phyloP scores from a whole-genome alignment of 2,113 vertebrate species.

The Cyprinodon brontotheroides region DNA sequence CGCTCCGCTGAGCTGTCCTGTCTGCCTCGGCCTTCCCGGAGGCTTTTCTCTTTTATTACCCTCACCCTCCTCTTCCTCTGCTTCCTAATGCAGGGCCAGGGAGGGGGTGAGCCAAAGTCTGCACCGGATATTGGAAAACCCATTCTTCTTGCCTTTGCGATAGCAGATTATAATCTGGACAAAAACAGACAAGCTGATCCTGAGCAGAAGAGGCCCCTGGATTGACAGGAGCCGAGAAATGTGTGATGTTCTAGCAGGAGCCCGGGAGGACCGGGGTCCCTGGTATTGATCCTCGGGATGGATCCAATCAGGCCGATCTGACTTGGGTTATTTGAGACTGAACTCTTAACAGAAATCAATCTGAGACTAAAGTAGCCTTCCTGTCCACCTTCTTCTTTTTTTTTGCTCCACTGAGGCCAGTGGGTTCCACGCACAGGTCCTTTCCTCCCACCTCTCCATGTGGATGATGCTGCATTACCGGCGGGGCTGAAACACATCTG shows the following conservation, averaged over 20 bases:
- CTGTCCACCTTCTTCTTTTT: constrained; percentile 37
- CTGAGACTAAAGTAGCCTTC: constrained; percentile 58
- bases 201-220: constrained; percentile 32
- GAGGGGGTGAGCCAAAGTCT: constrained; percentile 71
- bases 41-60: constrained; percentile 4
- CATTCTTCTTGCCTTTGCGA: constrained; percentile 70
- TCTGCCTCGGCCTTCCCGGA: constrained; percentile 15
- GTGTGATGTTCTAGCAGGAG: neutral
- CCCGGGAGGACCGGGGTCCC: constrained; percentile 39
- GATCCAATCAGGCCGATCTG: constrained; percentile 60
- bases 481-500: neutral
- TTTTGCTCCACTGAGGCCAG: neutral
- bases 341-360: constrained; percentile 65
- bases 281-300: constrained; percentile 63
- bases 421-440: neutral
- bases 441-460: neutral
- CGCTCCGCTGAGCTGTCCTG: constrained; percentile 32
- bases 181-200: constrained; percentile 30
- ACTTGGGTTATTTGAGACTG: constrained; percentile 72
- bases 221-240: constrained; percentile 5
- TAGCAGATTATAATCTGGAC: constrained; percentile 60
- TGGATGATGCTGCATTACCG: neutral
- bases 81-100: constrained; percentile 70
- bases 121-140: constrained; percentile 80
- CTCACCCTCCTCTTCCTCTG: constrained; percentile 50